Evolutionary conservation across 1,140 invertebrate species (phyloP), one percentile per base, ranked within the genome.

Genomic region (Pentalonia nigronervosa): DNA sequence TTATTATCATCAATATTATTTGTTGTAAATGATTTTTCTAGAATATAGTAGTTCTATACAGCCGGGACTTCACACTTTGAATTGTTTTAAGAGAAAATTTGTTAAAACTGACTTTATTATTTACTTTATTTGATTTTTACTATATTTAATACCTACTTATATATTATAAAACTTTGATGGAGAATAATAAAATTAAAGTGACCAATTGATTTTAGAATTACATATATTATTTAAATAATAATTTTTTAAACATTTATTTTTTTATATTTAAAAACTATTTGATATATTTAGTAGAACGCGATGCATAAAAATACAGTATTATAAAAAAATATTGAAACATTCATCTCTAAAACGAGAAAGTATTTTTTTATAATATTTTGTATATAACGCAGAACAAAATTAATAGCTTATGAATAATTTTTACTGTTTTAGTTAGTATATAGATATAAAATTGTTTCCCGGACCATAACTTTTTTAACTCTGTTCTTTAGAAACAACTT

Each of bases 391-490:
- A 7, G 8, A 53, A 53, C 30, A 50, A 50, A 53, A 88, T 50
- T 0, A 87, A 88, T 89, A 88, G 47, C n/a, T 89, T 89, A 89
- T 89, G 48, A 89, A 89, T 89, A 89, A 53, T 53, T 21, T 53
- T 89, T 53, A 53, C 34, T 34, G n/a, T 89, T 87, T 87, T 87
- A 87, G 45, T 48, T n/a, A 30, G 25, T 23, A 47, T 88, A 88
- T 50, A 88, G 11, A 88, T 47, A 88, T n/a, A 88, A 48, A 48
- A 50, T 88, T 88, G 47, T 88, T 30, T 50, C 8, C 30, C 47
- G 86, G 30, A 88, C 30, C 84, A 48, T 88, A 89, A 50, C n/a
- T 89, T 50, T 88, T 86, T 53, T 36, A 23, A 11, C n/a, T 50
- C 48, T 50, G 9, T 89, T 50, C n/a, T 21, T 21, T 36, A 36